A percentile compares a stretch with the other conserved stretches of the same genome.
Conservation (phyloP, 2,113 vertebrate genomes). For the Sander vitreus region DNA sequence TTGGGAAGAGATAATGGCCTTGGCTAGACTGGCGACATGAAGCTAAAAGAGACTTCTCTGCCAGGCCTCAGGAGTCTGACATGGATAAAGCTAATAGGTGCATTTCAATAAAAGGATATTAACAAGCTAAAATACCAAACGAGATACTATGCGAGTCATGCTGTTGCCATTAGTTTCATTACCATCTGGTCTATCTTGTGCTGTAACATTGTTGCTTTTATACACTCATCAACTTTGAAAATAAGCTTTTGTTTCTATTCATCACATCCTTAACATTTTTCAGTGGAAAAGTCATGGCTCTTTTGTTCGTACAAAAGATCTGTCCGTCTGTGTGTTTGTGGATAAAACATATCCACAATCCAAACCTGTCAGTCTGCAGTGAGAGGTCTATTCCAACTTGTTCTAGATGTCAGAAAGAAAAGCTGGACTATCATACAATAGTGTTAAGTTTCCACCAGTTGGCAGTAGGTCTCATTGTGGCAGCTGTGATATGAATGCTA, state of each 20-base stretch:
- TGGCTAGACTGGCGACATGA: constrained; percentile 69
- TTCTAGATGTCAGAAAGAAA: constrained; percentile 7
- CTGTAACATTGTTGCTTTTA: constrained; percentile 1
- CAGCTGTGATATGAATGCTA: constrained; percentile 12
- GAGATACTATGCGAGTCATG: constrained; percentile 35
- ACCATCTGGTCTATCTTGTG: neutral
- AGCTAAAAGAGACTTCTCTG: constrained; percentile 44
- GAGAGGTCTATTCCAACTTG: constrained; percentile 1
- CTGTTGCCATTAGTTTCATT: neutral
- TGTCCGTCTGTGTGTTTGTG: neutral
- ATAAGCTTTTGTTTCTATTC: neutral
- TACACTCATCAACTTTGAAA: neutral
- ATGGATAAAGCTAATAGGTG: constrained; percentile 57
- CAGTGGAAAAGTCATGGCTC: neutral
- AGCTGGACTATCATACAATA: neutral
- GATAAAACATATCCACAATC: constrained; percentile 3
- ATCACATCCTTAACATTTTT: neutral
- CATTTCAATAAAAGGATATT: constrained; percentile 56
- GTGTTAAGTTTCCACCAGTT: constrained; percentile 13
- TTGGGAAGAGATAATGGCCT: constrained; percentile 79
- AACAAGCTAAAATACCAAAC: constrained; percentile 32
- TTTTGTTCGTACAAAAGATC: neutral
- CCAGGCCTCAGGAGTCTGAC: constrained; percentile 48
- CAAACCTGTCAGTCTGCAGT: constrained; percentile 23
- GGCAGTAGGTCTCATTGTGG: neutral